A percentile compares a stretch with the other conserved stretches of the same genome.
Conservation (phyloP, 2,113 vertebrate genomes). For the Pterocles orientalis region DNA sequence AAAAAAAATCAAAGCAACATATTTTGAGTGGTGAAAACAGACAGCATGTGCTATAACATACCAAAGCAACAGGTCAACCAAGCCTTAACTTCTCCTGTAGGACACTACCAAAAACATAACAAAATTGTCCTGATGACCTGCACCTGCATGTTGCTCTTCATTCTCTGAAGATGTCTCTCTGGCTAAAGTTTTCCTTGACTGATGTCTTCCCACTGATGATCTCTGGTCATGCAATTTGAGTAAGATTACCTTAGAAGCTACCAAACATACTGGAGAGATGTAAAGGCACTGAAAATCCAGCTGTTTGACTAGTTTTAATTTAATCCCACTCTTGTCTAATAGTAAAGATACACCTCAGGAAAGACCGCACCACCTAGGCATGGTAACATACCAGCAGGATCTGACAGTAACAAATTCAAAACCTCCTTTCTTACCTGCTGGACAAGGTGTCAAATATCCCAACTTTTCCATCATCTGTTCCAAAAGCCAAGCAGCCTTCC, state of each 20-base stretch:
- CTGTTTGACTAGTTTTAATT: neutral
- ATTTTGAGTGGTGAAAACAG: neutral
- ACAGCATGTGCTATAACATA: neutral
- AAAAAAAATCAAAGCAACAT: neutral
- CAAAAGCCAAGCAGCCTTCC: slow-evolving; percentile 91
- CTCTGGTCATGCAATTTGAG: neutral
- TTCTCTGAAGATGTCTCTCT: neutral
- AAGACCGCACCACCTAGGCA: neutral
- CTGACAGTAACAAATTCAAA: neutral
- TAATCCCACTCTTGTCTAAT: neutral
- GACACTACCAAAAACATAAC: neutral
- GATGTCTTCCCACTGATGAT: neutral
- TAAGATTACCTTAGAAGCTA: neutral
- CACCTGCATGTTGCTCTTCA: neutral
- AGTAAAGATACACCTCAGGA: neutral
- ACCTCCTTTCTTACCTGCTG: slow-evolving; percentile 81
- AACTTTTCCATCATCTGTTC: slow-evolving; percentile 98
- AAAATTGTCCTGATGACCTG: neutral
- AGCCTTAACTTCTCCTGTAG: neutral
- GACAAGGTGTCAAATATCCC: slow-evolving; percentile 92
- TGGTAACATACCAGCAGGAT: neutral
- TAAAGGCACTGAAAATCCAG: neutral
- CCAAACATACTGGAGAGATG: neutral
- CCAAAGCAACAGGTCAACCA: neutral
- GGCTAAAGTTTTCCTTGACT: neutral